A percentile compares a stretch with the other conserved stretches of the same genome.
Evolutionary conservation across 2,888 invertebrate species (phyloP).

Genomic region (Hirtodrosophila alboralis): DNA sequence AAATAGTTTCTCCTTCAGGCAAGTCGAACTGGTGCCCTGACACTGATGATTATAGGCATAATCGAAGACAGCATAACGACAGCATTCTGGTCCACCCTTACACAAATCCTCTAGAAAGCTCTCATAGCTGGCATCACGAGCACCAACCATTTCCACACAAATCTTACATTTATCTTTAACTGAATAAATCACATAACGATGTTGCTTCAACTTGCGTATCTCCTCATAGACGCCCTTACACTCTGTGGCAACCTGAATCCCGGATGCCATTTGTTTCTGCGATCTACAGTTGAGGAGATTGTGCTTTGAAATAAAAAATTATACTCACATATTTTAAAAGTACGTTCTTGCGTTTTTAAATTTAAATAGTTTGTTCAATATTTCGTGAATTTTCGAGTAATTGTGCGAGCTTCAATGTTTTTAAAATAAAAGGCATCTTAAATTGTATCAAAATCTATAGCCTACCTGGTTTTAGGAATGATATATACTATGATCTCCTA

Average conservation of each 20-base stretch:
- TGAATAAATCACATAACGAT: constrained; percentile 49
- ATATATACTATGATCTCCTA: too few species aligned
- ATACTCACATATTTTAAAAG: constrained; percentile 8
- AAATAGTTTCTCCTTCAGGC: constrained; percentile 54
- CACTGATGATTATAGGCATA: constrained; percentile 47
- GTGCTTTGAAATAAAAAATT: too few species aligned
- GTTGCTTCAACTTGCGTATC: constrained; percentile 38
- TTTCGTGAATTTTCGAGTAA: constrained; percentile 1
- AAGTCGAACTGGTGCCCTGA: constrained; percentile 32
- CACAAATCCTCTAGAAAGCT: constrained; percentile 46
- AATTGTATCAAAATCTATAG: too few species aligned
- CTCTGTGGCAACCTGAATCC: constrained; percentile 35
- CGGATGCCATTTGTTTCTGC: constrained; percentile 56
- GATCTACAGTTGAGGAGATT: neutral
- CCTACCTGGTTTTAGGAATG: too few species aligned
- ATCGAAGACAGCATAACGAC: constrained; percentile 58
- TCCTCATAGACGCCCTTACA: constrained; percentile 47
- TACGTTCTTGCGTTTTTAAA: too few species aligned
- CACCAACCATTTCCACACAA: constrained; percentile 42
- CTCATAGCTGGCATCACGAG: constrained; percentile 39
- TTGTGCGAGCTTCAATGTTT: neutral
- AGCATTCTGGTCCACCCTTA: constrained; percentile 32
- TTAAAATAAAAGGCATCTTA: too few species aligned
- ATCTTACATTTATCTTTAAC: constrained; percentile 41
- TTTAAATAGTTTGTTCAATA: neutral